A percentile compares a stretch with the other conserved stretches of the same genome.
Conservation (phyloP, 2,888 invertebrate genomes). For the Nomada hirtipes region DNA sequence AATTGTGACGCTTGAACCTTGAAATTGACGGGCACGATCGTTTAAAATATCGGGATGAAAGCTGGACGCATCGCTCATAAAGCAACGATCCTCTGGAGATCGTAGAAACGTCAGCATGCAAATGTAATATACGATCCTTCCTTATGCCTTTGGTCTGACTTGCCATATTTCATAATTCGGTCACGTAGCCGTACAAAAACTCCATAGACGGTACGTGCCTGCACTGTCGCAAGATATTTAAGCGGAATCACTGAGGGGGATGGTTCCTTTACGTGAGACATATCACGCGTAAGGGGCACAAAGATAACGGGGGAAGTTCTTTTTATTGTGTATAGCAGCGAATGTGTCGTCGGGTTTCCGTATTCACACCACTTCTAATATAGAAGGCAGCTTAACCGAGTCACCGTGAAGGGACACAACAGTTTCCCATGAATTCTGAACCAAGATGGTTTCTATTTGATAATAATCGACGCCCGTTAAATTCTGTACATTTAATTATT, state of each 20-base stretch:
- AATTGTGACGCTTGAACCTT: too few species aligned
- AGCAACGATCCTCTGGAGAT: neutral
- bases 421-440: too few species aligned
- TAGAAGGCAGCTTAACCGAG: too few species aligned
- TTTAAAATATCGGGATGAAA: neutral
- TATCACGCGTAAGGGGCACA: slow-evolving; percentile 36
- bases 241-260: slow-evolving; percentile 34
- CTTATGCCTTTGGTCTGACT: neutral
- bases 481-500: too few species aligned
- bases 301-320: slow-evolving; percentile 46
- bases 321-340: slow-evolving; percentile 43
- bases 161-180: slow-evolving; percentile 51
- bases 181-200: slow-evolving; percentile 59
- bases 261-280: slow-evolving; percentile 41
- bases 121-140: slow-evolving; percentile 43
- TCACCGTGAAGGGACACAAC: too few species aligned
- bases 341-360: too few species aligned
- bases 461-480: too few species aligned
- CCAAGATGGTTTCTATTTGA: too few species aligned
- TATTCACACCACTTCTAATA: too few species aligned
- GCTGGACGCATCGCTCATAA: slow-evolving; percentile 12
- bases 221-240: slow-evolving; percentile 49
- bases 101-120: slow-evolving; percentile 22
- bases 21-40: neutral
- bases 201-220: slow-evolving; percentile 52